Base-by-base conservation (phyloP, 1,140 invertebrate genomes). In the Pteromalus puparum region DNA sequence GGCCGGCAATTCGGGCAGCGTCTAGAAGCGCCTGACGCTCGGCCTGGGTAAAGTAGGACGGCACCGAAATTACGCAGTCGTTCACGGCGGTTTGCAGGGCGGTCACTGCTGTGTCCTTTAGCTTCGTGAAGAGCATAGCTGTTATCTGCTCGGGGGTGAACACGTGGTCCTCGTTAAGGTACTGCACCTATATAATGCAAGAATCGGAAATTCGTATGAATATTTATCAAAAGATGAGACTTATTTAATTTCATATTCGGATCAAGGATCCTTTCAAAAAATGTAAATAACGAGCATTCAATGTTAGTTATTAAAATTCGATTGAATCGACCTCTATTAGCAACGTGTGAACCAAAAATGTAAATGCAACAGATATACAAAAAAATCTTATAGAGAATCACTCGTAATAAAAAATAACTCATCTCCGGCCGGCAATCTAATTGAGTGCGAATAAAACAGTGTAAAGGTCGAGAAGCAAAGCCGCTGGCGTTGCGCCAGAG, bases 31-130 rank as follows among this genome's bases (percentile, higher is more conserved):
- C 97, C 90, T 97, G 96, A 88, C 99, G 95, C 93, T 99, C 98
- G 81, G 96, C 95, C 94, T 99, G 99, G 24, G 98, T 99, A 89
- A 96, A 99, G 93, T 97, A 99, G 73, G 96, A 96, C 72, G 99
- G 99, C 85, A 99, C 98, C 81, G 98, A 98, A 87, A 99, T 97
- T 6, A 99, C 99, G 93, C 98, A 99, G 93, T 99, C 99, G 90
- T 98, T 98, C 26, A 99, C 96, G 91, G 98, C 97, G 26, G 97
- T 97, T 90, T 97, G 96, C 77, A 99, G 92, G n/a, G 96, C 97
- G 83, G 91, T 94, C 88, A 98, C 96, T 21, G 98, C 97, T 81
- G 96, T 97, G 89, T 98, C 97, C 92, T 99, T 99, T 73, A 99
- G 93, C 93, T 99, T 99, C 61, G 98, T 99, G 86, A 99, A 96